Base-by-base conservation (phyloP, 2,888 invertebrate species). In the Mechanitis messenoides region DNA sequence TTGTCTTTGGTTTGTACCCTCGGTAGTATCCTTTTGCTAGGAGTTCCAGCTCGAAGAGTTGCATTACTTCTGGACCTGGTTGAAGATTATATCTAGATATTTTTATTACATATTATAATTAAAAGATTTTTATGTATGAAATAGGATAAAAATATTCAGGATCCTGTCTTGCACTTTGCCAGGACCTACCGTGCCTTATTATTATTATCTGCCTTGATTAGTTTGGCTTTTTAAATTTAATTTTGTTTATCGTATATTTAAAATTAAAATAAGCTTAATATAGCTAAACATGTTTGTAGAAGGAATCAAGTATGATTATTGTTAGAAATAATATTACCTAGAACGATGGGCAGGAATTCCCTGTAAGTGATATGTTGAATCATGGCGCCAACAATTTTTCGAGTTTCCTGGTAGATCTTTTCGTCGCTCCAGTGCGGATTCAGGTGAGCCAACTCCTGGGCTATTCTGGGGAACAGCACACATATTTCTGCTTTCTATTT, bases 361-460 rank as follows among this genome's bases (percentile, higher is more conserved):
- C 93, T 91, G 74, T 94, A 97, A 0, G 95, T 95, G 61, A 97
- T 95, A 72, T 96, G 96, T 78, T 97, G 97, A 56, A 96, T 86
- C 78, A 95, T 91, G 12, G 96, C 96, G 0, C 93, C 94, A 3
- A 97, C 91, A 57, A 97, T 95, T 70, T 94, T 93, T 33, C 97
- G 90, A 0, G 95, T 93, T 82, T 97, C 97, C 74, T 96, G 96
- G 78, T 94, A 97, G 11, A 95, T 87, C 76, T 94, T 94, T 76
- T 97, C 97, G 75, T 97, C 97, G 73, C 93, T 94, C 97, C 97
- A 97, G 73, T 95, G 95, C 0, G 93, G 92, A 85, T 97, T 97
- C 50, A 96, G 75, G 55, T 92, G 91, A 4, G 93, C 91, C 50
- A 97, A 80, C 70, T 93, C 92, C 68, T 92, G 91, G 1, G 96